Percentiles rank a stretch among this genome's conserved stretches.
These are phyloP conservation scores for Thelaira solivaga DNA, from an alignment of 2,888 invertebrate genomes.

Conservation along the genomic window DNA sequence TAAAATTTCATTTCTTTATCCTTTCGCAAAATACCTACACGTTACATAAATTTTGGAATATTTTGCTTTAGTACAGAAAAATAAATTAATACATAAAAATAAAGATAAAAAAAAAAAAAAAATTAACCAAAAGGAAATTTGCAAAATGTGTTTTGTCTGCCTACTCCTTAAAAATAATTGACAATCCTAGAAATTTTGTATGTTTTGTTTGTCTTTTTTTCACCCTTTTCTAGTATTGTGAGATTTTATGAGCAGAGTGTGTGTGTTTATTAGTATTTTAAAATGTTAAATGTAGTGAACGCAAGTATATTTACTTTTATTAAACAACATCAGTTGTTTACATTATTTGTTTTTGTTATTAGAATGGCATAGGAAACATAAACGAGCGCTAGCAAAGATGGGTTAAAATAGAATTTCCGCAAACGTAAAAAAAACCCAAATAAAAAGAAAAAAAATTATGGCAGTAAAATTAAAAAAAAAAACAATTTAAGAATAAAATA, in stretches of 20 bases:
- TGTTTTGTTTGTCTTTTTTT: not conserved
- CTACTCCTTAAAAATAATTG: conserved; percentile 35
- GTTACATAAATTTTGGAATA: not conserved
- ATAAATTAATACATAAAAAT: not conserved
- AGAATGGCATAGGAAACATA: conserved; percentile 13
- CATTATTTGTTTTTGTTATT: not conserved
- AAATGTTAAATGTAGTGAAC: conserved; percentile 46
- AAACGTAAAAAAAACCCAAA: conserved; percentile 16
- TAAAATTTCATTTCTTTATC: not conserved
- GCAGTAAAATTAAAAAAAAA: conserved; percentile 2
- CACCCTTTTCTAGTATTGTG: too few relatives aligned
- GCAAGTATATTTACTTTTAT: too few relatives aligned
- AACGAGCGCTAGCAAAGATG: conserved; percentile 36
- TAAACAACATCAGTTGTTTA: conserved; percentile 18
- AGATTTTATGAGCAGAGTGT: not conserved
- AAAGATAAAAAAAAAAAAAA: not conserved
- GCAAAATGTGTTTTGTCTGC: conserved; percentile 5
- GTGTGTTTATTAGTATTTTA: not conserved
- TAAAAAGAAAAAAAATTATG: conserved; percentile 6
- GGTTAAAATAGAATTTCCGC: conserved; percentile 55
- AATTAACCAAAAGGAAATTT: conserved; percentile 28
- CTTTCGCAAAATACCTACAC: not conserved
- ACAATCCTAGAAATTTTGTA: conserved; percentile 20
- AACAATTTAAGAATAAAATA: not conserved
- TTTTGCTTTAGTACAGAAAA: too few relatives aligned